A percentile compares a stretch with the other conserved stretches of the same genome.
Conservation (phyloP, 2,797 vertebrate genomes). For the Sebastes minor region DNA sequence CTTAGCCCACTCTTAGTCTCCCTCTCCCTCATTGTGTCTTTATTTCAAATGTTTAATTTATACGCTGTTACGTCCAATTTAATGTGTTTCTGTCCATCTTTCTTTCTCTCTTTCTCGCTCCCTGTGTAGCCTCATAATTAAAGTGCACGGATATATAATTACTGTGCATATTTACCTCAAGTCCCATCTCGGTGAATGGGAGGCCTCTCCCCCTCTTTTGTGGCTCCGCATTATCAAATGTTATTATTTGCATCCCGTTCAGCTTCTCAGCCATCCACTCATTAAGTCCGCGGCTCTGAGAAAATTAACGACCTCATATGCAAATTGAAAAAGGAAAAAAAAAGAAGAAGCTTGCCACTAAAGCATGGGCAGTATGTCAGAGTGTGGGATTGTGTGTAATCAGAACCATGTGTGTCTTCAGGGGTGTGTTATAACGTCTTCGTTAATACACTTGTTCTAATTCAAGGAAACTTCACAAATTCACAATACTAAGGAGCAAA, state of each 20-base stretch:
- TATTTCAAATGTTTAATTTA: constrained; percentile 71
- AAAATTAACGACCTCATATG: constrained; percentile 86
- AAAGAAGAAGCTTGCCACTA: background rate
- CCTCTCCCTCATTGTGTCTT: constrained; percentile 57
- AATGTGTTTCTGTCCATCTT: constrained; percentile 44
- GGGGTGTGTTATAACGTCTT: constrained; percentile 31
- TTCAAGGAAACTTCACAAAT: constrained; percentile 56
- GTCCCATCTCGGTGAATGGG: constrained; percentile 67
- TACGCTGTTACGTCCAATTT: constrained; percentile 54
- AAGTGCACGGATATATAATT: constrained; percentile 98
- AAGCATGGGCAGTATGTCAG: constrained; percentile 27
- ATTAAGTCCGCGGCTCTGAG: constrained; percentile 93
- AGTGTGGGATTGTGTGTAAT: constrained; percentile 11
- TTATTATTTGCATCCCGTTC: constrained; percentile 96
- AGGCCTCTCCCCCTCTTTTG: constrained; percentile 81
- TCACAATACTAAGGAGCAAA: constrained; percentile 24
- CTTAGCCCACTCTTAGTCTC: constrained; percentile 18
- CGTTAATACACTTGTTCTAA: constrained; percentile 10
- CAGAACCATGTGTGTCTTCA: constrained; percentile 3
- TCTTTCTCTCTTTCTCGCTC: constrained; percentile 39
- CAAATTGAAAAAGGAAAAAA: constrained; percentile 65
- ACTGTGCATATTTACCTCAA: constrained; percentile 92
- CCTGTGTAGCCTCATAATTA: constrained; percentile 86
- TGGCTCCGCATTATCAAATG: constrained; percentile 94
- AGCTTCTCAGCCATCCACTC: constrained; percentile 95